Evolutionary conservation across 2,888 invertebrate genomes (phyloP), one percentile per base, ranked within the genome.

Genomic region (Orchestes rusci): DNA sequence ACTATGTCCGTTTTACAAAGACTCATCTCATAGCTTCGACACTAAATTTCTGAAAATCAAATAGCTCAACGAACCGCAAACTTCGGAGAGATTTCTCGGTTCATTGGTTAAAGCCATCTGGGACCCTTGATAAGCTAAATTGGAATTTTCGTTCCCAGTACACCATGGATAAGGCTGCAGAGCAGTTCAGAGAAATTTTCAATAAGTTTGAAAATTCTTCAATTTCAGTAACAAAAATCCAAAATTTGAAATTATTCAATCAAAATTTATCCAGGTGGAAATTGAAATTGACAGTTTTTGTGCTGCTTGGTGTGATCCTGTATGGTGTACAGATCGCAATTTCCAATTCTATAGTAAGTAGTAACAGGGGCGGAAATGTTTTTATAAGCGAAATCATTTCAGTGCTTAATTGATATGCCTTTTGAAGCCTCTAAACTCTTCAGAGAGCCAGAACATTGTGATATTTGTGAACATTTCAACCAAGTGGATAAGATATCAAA

Each of bases 391-490:
- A 7, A 23, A 7, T 23, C 10, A 3, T 56, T 60, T 40, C 43
- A 68, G 67, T 69, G 68, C 53, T 44, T 66, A 2, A 33, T 68
- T 12, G 59, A 62, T 44, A 59, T 67, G 55, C 66, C 68, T 8
- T 41, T 57, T 13, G 63, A 64, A 43, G 53, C 57, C 15, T 55
- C 63, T 3, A 66, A 65, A 57, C 50, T 66, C 39, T 82, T 91
- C 62, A 80, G 92, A 2, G 83, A 88, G 1, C 84, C 89, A 0
- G 84, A 85, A 60, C 77, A 80, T 58, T 94, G 94, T 63, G 73
- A 76, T 16, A 81, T 91, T 68, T 94, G 94, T 63, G 60, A 63
- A 3, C 75, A 74, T 41, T 70, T 92, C 8, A 66, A 69, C 3
- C 64, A 73, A 51, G 77, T 89, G 18, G 76, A 77, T 28, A 78